Evolutionary conservation across 2,888 invertebrate genomes (phyloP).

Genomic region (Ophonus ardosiacus): DNA sequence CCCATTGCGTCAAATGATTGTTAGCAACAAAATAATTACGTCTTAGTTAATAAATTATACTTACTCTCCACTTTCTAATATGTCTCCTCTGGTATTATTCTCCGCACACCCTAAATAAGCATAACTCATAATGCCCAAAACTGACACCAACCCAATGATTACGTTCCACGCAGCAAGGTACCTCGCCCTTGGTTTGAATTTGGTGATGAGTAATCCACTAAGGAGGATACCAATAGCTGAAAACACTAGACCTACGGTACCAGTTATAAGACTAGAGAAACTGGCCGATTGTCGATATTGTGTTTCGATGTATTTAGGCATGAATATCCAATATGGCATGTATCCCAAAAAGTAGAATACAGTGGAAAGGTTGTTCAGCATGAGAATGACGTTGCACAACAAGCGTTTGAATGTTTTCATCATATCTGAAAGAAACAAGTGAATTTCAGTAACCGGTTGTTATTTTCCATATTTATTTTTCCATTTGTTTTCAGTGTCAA

Average conservation of each 20-base stretch:
- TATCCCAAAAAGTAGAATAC: conserved; percentile 85
- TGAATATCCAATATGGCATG: conserved; percentile 88
- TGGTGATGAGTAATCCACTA: conserved; percentile 82
- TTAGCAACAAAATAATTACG: background rate
- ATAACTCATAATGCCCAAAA: conserved; percentile 81
- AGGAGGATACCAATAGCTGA: conserved; percentile 84
- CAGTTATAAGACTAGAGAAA: conserved; percentile 86
- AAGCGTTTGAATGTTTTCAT: conserved; percentile 81
- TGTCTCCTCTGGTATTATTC: conserved; percentile 77
- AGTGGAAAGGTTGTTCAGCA: conserved; percentile 85
- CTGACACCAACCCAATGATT: conserved; percentile 80
- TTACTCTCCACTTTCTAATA: conserved; percentile 74
- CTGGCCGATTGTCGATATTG: conserved; percentile 88
- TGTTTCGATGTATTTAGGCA: conserved; percentile 90
- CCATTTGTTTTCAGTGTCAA: background rate
- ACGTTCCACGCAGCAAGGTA: conserved; percentile 85
- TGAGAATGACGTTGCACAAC: conserved; percentile 82
- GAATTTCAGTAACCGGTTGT: background rate
- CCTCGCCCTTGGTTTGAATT: conserved; percentile 82
- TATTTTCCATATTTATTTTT: background rate
- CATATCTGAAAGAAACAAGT: conserved; percentile 77
- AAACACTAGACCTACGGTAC: conserved; percentile 83
- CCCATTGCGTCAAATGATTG: background rate
- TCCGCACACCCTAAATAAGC: conserved; percentile 83
- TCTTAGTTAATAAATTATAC: conserved; percentile 62